These are phyloP conservation scores for Congeria kusceri DNA, from an alignment of 2,888 invertebrate genomes.

Conservation along the genomic window DNA sequence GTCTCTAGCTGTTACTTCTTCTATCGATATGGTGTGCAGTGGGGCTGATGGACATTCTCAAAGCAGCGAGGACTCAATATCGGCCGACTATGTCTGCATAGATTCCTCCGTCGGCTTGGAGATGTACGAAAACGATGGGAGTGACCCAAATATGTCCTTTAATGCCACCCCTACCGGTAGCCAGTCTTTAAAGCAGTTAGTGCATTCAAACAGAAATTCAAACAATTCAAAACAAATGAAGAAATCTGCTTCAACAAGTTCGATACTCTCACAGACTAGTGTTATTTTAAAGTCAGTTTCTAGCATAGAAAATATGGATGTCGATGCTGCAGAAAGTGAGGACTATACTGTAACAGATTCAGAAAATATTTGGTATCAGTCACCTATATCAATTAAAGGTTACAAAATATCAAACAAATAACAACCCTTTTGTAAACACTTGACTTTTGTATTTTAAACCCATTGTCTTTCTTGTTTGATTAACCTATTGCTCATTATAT, in stretches of 20 bases:
- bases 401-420: slow-evolving; percentile 43
- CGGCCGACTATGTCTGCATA: slow-evolving; percentile 56
- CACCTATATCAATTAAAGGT: slow-evolving; percentile 70
- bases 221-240: slow-evolving; percentile 12
- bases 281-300: slow-evolving; percentile 22
- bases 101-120: slow-evolving; percentile 42
- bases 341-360: background rate
- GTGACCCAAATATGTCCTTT: no score
- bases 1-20: slow-evolving; percentile 39
- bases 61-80: slow-evolving; percentile 38
- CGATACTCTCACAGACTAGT: slow-evolving; percentile 44
- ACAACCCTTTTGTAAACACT: no score
- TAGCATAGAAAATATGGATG: background rate
- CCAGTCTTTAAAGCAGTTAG: no score
- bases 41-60: slow-evolving; percentile 4
- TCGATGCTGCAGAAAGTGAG: background rate
- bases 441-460: no score
- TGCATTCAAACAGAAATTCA: background rate
- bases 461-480: no score
- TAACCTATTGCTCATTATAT: no score
- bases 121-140: no score
- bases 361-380: slow-evolving; percentile 74
- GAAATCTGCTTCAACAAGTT: slow-evolving; percentile 29
- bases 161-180: no score
- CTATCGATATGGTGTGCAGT: slow-evolving; percentile 9